Conservation (phyloP, 2,888 invertebrate species). For the Melinopterus prodromus region DNA sequence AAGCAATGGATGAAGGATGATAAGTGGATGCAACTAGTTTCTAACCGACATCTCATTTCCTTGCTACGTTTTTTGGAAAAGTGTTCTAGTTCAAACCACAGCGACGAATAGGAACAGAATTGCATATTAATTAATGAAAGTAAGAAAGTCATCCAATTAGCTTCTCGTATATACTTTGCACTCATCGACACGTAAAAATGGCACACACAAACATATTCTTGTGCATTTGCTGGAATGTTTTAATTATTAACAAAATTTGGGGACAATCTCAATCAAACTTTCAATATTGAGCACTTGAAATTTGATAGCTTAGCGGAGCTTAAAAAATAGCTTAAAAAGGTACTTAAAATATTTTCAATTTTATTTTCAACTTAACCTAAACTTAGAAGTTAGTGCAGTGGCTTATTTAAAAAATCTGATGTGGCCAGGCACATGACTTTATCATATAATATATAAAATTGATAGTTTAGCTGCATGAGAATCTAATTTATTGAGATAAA, state of each 20-base stretch:
- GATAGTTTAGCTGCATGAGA: no score
- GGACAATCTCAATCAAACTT: background rate
- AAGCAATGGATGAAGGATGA: background rate
- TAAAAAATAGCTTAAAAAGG: no score
- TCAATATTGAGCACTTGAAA: background rate
- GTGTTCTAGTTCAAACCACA: background rate
- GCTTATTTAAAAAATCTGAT: no score
- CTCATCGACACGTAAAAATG: background rate
- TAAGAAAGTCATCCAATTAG: background rate
- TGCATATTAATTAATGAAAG: constrained; percentile 4
- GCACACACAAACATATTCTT: background rate
- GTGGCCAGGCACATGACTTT: no score
- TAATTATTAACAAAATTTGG: background rate
- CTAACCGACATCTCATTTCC: constrained; percentile 4
- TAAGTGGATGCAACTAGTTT: constrained; percentile 4
- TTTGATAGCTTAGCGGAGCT: no score
- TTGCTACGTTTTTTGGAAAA: background rate
- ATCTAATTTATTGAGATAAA: no score
- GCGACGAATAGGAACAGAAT: background rate
- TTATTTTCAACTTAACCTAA: no score
- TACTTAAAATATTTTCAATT: no score
- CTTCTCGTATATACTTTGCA: background rate
- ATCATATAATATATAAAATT: no score
- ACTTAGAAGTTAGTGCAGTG: no score
- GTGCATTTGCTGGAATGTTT: background rate